phyloP scores from a whole-genome alignment of 2,113 vertebrate genomes.

The Chionomys nivalis region DNA sequence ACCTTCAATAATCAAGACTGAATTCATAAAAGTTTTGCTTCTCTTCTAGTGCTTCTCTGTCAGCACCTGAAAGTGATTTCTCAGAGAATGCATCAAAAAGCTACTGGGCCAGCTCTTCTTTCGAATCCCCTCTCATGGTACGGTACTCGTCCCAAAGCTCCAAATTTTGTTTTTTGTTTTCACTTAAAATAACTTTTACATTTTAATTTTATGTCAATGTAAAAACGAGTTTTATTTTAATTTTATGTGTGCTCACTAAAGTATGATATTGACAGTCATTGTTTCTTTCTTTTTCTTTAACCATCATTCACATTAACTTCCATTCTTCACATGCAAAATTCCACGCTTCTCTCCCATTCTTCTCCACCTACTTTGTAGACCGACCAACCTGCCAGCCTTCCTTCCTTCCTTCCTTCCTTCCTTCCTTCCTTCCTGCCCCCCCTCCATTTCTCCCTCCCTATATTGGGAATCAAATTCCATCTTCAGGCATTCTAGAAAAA shows the following conservation, averaged over 20 bases:
- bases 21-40: conserved; percentile 36
- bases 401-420: too few relatives aligned
- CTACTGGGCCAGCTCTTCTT: background rate
- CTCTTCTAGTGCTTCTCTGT: conserved; percentile 22
- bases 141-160: background rate
- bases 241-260: background rate
- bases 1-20: background rate
- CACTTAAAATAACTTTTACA: background rate
- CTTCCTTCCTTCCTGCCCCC: too few relatives aligned
- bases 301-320: background rate
- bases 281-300: conserved; percentile 14
- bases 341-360: background rate
- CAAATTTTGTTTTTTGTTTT: background rate
- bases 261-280: background rate
- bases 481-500: too few relatives aligned
- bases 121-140: conserved; percentile 68
- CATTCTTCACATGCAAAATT: background rate
- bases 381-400: too few relatives aligned
- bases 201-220: background rate
- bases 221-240: conserved; percentile 19
- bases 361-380: background rate
- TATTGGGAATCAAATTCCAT: background rate
- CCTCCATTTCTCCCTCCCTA: background rate
- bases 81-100: accelerated
- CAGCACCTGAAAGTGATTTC: background rate